Evolutionary conservation across 2,113 vertebrate species (phyloP).

Genomic region (Herpetotheres cachinnans): DNA sequence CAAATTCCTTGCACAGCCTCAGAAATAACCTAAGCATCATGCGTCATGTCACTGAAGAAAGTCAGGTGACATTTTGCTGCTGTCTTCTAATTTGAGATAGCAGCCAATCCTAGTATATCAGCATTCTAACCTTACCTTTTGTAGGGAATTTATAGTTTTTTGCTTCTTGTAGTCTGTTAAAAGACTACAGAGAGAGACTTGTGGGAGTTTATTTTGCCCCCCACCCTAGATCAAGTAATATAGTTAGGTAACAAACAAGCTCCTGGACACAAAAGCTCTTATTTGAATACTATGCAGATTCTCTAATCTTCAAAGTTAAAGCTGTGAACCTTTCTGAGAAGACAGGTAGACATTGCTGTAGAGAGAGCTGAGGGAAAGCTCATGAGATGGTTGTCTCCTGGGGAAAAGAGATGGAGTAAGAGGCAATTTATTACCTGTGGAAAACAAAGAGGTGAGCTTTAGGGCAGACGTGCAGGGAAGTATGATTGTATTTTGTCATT

Average conservation of each 20-base stretch:
- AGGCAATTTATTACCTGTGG: background rate
- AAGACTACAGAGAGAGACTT: background rate
- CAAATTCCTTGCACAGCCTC: background rate
- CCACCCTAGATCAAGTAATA: background rate
- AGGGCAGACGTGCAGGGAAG: background rate
- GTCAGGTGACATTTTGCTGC: background rate
- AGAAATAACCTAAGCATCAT: background rate
- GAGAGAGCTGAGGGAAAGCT: background rate
- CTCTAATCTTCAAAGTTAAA: background rate
- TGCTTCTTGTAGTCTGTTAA: background rate
- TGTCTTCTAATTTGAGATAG: background rate
- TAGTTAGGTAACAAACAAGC: background rate
- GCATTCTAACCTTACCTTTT: background rate
- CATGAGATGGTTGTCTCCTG: background rate
- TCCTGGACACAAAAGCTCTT: background rate
- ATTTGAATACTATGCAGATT: background rate
- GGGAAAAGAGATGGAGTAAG: background rate
- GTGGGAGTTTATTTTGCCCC: background rate
- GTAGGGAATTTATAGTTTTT: background rate
- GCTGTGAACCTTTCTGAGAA: background rate
- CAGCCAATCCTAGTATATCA: rapidly evolving
- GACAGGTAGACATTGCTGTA: background rate
- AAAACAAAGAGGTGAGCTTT: background rate
- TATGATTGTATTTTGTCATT: background rate
- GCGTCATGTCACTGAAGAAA: background rate